Percentiles rank a stretch among this genome's conserved stretches.
Conservation (phyloP, 2,888 invertebrate genomes). For the Nomada fabriciana region DNA sequence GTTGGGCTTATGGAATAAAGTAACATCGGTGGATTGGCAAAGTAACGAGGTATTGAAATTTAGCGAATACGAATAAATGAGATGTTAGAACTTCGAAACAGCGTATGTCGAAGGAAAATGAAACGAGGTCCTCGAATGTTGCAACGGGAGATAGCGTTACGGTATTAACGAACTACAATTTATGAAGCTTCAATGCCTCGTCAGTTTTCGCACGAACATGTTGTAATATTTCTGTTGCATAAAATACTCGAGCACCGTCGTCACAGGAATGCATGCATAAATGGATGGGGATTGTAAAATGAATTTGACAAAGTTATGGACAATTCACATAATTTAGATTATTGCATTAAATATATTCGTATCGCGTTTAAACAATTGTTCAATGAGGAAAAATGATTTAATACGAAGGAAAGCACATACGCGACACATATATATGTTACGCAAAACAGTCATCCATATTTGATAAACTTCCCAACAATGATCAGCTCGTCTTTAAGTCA, state of each 20-base stretch:
- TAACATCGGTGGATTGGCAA: neutral
- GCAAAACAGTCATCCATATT: no score
- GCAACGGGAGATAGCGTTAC: neutral
- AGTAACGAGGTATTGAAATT: conserved; percentile 15
- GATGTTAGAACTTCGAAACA: neutral
- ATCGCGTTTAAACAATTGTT: no score
- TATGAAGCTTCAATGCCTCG: conserved; percentile 10
- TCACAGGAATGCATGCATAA: neutral
- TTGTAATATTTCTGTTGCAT: neutral
- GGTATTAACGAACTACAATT: conserved; percentile 1
- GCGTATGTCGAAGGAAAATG: neutral
- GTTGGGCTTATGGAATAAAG: no score
- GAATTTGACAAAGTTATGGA: no score
- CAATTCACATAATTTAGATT: no score
- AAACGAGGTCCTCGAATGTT: conserved; percentile 1
- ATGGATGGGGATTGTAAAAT: no score
- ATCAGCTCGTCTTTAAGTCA: no score
- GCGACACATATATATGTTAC: no score
- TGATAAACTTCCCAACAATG: no score
- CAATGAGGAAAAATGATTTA: no score
- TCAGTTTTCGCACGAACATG: neutral
- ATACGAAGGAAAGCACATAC: no score
- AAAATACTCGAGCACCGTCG: neutral
- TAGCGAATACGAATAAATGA: conserved; percentile 12
- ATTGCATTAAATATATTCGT: no score